Conservation (phyloP, 2,113 vertebrate species). For the Phrynocephalus versicolor region DNA sequence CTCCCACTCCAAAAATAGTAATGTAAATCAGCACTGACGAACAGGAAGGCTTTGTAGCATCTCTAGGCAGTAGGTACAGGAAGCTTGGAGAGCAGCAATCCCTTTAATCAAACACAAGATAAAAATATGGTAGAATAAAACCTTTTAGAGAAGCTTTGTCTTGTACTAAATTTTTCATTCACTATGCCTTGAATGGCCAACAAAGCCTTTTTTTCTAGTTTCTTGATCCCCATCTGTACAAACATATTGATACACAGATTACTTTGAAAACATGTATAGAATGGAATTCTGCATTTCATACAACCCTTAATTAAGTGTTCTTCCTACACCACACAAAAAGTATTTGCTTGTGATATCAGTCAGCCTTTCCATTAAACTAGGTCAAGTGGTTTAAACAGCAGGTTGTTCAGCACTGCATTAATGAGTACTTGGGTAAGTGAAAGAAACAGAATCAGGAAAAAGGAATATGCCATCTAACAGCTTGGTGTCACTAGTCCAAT, state of each 20-base stretch:
- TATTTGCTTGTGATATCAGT: background rate
- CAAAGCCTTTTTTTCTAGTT: background rate
- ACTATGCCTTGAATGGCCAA: slow-evolving; percentile 15
- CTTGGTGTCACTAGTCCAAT: slow-evolving; percentile 15
- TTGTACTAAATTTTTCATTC: background rate
- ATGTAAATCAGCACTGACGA: background rate
- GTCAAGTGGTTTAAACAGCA: slow-evolving; percentile 4
- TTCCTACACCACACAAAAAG: background rate
- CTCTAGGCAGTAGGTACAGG: background rate
- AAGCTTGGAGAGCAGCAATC: background rate
- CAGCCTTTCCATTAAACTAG: slow-evolving; percentile 1
- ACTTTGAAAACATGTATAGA: background rate
- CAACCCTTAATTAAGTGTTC: background rate
- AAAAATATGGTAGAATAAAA: background rate
- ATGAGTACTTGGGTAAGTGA: slow-evolving; percentile 12
- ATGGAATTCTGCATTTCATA: background rate
- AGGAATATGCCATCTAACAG: accelerated
- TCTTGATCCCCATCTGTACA: background rate
- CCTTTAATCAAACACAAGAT: slow-evolving; percentile 22
- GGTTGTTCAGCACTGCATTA: background rate
- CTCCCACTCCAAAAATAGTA: background rate
- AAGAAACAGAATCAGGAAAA: background rate
- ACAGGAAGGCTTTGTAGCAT: background rate
- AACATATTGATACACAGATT: background rate
- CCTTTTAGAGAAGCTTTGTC: background rate